A percentile compares a stretch with the other conserved stretches of the same genome.
Evolutionary conservation across 2,888 invertebrate genomes (phyloP).

Genomic region (Diarsia rubi): DNA sequence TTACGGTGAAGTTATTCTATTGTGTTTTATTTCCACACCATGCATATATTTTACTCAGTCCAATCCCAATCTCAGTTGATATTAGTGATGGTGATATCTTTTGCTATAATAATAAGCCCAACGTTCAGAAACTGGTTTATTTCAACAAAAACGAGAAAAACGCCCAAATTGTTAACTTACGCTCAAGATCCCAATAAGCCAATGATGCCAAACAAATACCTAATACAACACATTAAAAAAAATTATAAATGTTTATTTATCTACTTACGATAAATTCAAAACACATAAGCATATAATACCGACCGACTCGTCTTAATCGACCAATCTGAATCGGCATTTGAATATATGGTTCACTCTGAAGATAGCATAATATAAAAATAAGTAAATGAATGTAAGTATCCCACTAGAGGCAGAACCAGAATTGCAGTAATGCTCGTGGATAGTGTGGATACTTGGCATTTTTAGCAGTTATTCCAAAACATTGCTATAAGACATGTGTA

Average conservation of each 20-base stretch:
- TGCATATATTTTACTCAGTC: neutral
- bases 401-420: neutral
- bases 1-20: conserved; percentile 18
- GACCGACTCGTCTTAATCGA: neutral
- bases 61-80: neutral
- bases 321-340: neutral
- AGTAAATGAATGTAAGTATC: neutral
- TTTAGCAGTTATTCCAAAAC: neutral
- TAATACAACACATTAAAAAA: neutral
- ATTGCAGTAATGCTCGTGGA: neutral
- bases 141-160: neutral
- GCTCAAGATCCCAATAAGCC: neutral
- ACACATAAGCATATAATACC: neutral
- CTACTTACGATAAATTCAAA: neutral
- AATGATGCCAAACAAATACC: neutral
- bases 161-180: neutral
- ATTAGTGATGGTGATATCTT: neutral
- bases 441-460: neutral
- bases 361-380: neutral
- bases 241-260: neutral
- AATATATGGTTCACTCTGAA: neutral
- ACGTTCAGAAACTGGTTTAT: conserved; percentile 4
- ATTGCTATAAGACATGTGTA: neutral
- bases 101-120: neutral
- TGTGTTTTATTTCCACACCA: conserved; percentile 37